Evolutionary conservation across 2,113 vertebrate species (phyloP), one percentile per base, ranked within the genome.

Genomic region (Melozone crissalis): DNA sequence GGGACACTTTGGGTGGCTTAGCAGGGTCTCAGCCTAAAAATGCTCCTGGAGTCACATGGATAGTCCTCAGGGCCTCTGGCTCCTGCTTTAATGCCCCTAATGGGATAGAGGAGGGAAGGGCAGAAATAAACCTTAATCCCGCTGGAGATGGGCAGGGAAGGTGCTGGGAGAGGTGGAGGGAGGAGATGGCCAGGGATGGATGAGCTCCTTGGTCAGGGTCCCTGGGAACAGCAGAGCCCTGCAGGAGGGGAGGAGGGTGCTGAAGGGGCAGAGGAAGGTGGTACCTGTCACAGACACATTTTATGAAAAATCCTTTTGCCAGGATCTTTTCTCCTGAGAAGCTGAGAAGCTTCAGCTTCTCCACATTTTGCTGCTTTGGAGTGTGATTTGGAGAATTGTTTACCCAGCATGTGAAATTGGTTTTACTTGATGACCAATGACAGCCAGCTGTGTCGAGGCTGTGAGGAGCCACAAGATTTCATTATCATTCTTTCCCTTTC

Each of bases 101-200:
- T 95, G 87, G 59, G 96, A 95, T 95, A 27, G 10, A 51, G 65
- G 20, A 84, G 49, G 19, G 41, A 15, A 86, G 62, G 49, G 81
- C 88, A 88, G 87, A 92, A 95, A 95, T 94, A 88, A 91, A 58
- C 55, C 35, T 74, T 86, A 93, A 97, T 97, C 80, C 46, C 24
- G 5, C 33, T 3, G 49, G 91, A 74, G 51, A 31, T 6, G 71
- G 71, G n/a, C 1, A 5, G 54, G 75, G 67, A 47, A 92, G 93
- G 43, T 28, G 15, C 41, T 16, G 75, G 61, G 74, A 49, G 41
- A 75, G 78, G 58, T 33, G 31, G 41, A 54, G 55, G 27, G 28
- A 58, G 62, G 78, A 43, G 22, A 16, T 0, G 15, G n/a, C 0
- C 27, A 5, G 75, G 79, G 66, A 1, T 16, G 26, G 66, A 1